Evolutionary conservation across 2,113 vertebrate genomes (phyloP), one percentile per base, ranked within the genome.

Genomic region (Heloderma charlesbogerti): DNA sequence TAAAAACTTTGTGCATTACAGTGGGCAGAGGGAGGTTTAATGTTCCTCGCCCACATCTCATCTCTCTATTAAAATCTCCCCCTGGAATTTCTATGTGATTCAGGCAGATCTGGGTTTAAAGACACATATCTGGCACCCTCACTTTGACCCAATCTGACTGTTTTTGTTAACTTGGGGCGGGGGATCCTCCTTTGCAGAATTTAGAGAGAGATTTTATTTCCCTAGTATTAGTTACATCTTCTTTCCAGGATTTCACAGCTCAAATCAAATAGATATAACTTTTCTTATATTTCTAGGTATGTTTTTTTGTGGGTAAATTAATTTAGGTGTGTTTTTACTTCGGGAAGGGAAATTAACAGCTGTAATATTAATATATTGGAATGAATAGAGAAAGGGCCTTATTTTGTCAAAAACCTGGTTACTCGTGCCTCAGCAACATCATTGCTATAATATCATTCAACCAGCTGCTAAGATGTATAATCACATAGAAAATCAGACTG

Each of bases 391-490:
- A 51, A 4, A 84, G 6, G 37, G 63, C 12, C 8, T 7, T 79
- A 43, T n/a, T 34, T 82, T 87, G 20, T 0, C 1, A 86, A 88
- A 84, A 43, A 82, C 0, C 51, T 34, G 79, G 88, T 92, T 84
- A 20, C 0, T 0, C 88, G 0, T 37, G 0, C 75, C 87, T 92
- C 60, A 27, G 40, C 3, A 45, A 22, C 9, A n/a, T 40, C 31
- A 13, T 3, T 93, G 67, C 7, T 3, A 87, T 31, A 72, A 8
- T 78, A 84, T 83, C 25, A 69, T 7, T 89, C 80, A 77, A 80
- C 6, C 6, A 78, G 25, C 2, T 83, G 10, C 9, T 89, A 84
- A 91, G 4, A 22, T 40, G 13, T 51, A 48, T 83, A 9, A 89
- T 83, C n/a, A 37, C 81, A 87, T 1, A 92, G 0, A 0, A 88